phyloP scores from a whole-genome alignment of 1,140 invertebrate genomes.

The Hormaphis cornu region DNA sequence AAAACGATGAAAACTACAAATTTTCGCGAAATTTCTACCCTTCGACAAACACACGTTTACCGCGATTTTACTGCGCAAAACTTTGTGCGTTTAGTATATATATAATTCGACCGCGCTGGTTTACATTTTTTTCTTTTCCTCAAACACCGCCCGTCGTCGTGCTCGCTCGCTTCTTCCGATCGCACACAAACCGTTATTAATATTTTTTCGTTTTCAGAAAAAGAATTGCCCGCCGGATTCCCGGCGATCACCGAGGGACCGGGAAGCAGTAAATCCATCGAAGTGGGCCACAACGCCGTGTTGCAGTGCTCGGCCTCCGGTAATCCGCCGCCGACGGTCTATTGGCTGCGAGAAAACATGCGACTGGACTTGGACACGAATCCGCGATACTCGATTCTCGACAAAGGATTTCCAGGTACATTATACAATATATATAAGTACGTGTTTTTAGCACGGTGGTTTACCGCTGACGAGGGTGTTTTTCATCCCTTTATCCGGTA shows the following conservation, averaged over 20 bases:
- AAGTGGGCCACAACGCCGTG: conserved; percentile 84
- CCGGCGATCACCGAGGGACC: conserved; percentile 77
- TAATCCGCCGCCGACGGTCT: conserved; percentile 71
- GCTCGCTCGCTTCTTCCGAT: too few species aligned
- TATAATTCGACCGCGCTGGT: too few species aligned
- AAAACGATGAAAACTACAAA: too few species aligned
- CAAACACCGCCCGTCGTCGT: too few species aligned
- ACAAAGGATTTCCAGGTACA: conserved; percentile 64
- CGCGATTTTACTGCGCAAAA: too few species aligned
- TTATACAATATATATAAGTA: conserved; percentile 34
- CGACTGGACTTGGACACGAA: conserved; percentile 76
- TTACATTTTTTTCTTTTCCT: too few species aligned
- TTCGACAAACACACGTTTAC: too few species aligned
- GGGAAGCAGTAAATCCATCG: conserved; percentile 75
- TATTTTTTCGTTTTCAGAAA: conserved; percentile 53
- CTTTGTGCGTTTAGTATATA: too few species aligned
- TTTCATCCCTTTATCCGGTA: conserved; percentile 2
- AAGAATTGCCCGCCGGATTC: conserved; percentile 80
- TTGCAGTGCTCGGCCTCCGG: conserved; percentile 80
- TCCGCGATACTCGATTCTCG: conserved; percentile 71
- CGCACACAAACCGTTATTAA: too few species aligned
- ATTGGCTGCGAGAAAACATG: conserved; percentile 85
- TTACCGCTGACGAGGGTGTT: conserved; percentile 5
- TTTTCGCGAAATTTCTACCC: too few species aligned
- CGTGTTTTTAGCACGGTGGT: conserved; percentile 4